Base-by-base conservation (phyloP, 2,113 vertebrate species). In the Archilochus colubris region DNA sequence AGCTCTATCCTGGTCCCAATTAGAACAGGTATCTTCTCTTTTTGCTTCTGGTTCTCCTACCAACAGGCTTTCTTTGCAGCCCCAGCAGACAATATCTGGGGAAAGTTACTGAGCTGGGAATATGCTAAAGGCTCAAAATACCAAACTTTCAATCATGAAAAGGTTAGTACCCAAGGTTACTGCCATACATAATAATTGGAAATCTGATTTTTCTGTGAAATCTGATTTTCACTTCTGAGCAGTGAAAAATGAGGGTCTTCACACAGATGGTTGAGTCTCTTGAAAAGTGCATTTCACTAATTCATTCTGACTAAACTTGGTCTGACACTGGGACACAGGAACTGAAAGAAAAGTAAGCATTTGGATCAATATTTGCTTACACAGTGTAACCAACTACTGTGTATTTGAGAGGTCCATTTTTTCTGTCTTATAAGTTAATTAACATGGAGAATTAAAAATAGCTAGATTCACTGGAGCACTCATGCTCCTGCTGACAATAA, bases 391-490 rank as follows among this genome's bases (percentile, higher is more conserved):
- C n/a, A 88, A 51, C 69, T 85, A 64, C 40, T 59, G 16, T 46
- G n/a, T 62, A 66, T 82, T 62, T 69, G 59, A 86, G 25, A 89
- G 17, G 38, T 89, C 75, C 21, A 85, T 89, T 94, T 78, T 94
- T 94, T 76, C 57, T 28, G 33, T 86, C 28, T 70, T 79, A 12
- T 30, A 70, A 90, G 48, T 62, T 88, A 87, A 85, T 80, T 95
- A 88, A 28, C 31, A 74, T 7, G 17, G n/a, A 64, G 22, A 59
- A 66, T 44, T 44, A 53, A 89, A 73, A 62, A 9, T 10, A 57
- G 9, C 22, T 73, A n/a, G 12, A 61, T 64, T 68, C 18, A 40
- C n/a, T 63, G 23, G 9, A 82, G 25, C 25, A 54, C 21, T 72
- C 46, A 9, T 53, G 9, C 4, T 82, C 10, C 46, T 66, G 11